Conservation (phyloP, 2,888 invertebrate species). For the Leptinotarsa rubiginosa region DNA sequence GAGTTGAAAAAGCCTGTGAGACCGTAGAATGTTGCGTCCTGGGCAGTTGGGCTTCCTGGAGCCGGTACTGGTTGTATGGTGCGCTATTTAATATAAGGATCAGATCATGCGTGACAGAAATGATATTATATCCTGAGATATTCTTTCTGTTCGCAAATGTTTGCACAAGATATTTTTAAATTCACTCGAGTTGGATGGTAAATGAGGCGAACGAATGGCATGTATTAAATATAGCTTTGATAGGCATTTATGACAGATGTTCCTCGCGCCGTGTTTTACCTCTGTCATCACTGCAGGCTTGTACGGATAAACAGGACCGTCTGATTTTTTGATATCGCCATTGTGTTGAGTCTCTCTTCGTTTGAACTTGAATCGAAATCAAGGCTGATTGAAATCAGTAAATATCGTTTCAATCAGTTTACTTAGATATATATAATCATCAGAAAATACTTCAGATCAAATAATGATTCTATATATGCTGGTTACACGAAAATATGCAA, state of each 20-base stretch:
- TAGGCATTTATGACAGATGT: slow-evolving; percentile 3
- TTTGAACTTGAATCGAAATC: too few species aligned
- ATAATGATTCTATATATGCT: too few species aligned
- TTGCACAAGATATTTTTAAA: slow-evolving; percentile 24
- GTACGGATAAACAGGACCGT: neutral
- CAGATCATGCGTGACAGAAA: slow-evolving; percentile 29
- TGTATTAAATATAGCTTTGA: slow-evolving; percentile 6
- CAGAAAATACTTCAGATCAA: too few species aligned
- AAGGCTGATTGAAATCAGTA: too few species aligned
- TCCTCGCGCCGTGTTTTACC: neutral
- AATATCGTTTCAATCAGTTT: too few species aligned
- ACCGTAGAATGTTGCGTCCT: too few species aligned
- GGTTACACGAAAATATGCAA: too few species aligned
- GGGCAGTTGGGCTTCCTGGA: too few species aligned
- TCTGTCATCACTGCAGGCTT: neutral
- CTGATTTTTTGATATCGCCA: too few species aligned
- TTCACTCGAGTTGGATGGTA: slow-evolving; percentile 5
- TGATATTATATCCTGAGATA: slow-evolving; percentile 31
- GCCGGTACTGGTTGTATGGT: neutral
- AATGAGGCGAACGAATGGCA: slow-evolving; percentile 4
- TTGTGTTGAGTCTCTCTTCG: too few species aligned
- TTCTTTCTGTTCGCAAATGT: slow-evolving; percentile 31
- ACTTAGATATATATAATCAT: too few species aligned
- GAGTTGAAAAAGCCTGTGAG: too few species aligned
- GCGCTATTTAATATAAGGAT: slow-evolving; percentile 31